Evolutionary conservation across 2,888 invertebrate species (phyloP).

Genomic region (Clistopyga incitator): DNA sequence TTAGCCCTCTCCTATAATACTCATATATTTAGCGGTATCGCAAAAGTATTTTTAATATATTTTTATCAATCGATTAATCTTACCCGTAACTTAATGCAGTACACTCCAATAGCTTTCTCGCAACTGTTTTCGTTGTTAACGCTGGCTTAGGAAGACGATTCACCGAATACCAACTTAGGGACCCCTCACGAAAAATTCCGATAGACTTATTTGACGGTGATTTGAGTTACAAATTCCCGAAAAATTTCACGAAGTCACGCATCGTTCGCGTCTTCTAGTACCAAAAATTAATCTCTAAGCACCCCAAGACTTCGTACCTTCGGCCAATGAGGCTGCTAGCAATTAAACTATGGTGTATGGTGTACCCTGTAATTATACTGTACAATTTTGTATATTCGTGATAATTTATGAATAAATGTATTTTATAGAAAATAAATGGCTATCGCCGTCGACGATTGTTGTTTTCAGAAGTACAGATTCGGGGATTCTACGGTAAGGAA

Average conservation of each 20-base stretch:
- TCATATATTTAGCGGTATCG: no score
- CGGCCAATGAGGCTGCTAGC: constrained; percentile 18
- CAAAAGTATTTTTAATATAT: no score
- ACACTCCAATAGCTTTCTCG: background rate
- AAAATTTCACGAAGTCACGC: background rate
- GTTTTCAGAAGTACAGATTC: constrained; percentile 18
- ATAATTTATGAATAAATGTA: constrained; percentile 63
- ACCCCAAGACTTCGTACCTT: constrained; percentile 29
- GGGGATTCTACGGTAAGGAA: constrained; percentile 18
- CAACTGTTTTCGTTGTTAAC: background rate
- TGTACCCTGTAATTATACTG: constrained; percentile 48
- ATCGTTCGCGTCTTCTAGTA: constrained; percentile 2
- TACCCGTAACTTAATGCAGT: background rate
- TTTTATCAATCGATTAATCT: no score
- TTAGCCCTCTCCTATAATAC: no score
- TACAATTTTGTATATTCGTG: constrained; percentile 69
- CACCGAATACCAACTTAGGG: background rate
- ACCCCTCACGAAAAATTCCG: background rate
- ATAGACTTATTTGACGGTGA: background rate
- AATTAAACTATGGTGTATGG: constrained; percentile 35
- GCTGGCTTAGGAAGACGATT: background rate
- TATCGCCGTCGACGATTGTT: constrained; percentile 9
- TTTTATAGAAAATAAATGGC: constrained; percentile 56
- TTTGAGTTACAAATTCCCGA: background rate
- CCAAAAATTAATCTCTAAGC: background rate